phyloP scores from a whole-genome alignment of 2,797 vertebrate species.

The Labeo calbasu region DNA sequence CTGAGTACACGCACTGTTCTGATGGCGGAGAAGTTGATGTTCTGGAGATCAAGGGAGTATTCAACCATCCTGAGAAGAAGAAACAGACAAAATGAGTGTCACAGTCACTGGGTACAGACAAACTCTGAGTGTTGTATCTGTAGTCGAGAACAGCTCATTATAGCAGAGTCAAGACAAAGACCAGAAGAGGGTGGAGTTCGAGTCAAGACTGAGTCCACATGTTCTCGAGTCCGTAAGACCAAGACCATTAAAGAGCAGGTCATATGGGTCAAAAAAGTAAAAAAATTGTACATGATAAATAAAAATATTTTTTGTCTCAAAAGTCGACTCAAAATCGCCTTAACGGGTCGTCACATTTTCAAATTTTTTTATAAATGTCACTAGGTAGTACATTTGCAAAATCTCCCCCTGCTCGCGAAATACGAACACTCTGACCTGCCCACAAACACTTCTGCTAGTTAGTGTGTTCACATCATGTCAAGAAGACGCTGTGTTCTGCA shows the following conservation, averaged over 20 bases:
- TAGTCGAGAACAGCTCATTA: slow-evolving; percentile 5
- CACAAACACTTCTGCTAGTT: too few species aligned
- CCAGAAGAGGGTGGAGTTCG: not conserved
- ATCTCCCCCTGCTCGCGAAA: too few species aligned
- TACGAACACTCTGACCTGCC: too few species aligned
- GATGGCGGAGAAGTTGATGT: slow-evolving; percentile 97
- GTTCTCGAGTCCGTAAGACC: not conserved
- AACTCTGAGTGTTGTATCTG: not conserved
- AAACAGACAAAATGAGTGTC: slow-evolving; percentile 30
- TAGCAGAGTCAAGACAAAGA: not conserved
- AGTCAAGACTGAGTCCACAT: not conserved
- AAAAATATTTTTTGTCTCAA: too few species aligned
- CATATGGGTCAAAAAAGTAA: too few species aligned
- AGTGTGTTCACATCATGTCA: too few species aligned
- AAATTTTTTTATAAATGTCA: too few species aligned
- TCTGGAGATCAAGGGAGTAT: slow-evolving; percentile 97
- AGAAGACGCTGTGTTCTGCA: too few species aligned
- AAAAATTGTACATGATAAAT: too few species aligned
- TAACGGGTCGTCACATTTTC: too few species aligned
- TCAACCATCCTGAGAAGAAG: slow-evolving; percentile 89
- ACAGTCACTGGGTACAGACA: slow-evolving; percentile 2
- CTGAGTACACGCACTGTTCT: slow-evolving; percentile 94
- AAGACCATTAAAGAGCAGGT: not conserved
- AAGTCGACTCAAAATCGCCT: too few species aligned
- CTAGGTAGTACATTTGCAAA: too few species aligned